Base-by-base conservation (phyloP, 1,140 invertebrate genomes). In the Papilio polyxenes region DNA sequence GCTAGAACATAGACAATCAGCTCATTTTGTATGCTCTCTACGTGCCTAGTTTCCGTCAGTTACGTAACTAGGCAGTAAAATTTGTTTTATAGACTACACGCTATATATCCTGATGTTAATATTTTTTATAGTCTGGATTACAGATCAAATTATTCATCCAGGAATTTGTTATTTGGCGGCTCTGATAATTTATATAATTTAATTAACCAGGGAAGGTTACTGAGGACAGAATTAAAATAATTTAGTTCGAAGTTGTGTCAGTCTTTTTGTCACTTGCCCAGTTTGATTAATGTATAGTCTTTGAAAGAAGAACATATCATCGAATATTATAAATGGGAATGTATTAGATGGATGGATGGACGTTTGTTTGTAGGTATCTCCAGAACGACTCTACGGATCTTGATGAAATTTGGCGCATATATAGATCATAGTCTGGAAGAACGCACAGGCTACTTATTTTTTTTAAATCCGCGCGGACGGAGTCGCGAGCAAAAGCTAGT, bases 21-120 rank as follows among this genome's bases (percentile, higher is more conserved):
- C 13, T 72, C 13, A 72, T 65, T 65, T 65, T 65, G 62, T 20
- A 65, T 31, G 62, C 65, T 72, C 6, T 72, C 65, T 40, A 8
- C 65, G 65, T 17, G 23, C 31, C 15, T 40, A 72, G 31, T 31
- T 72, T 37, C 23, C 65, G 65, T 72, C 31, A 72, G 65, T 72
- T 72, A 72, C 65, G 31, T 72, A 72, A 72, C 65, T 72, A 69
- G 31, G 23, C 65, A 69, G 37, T 69, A 69, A 69, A 65, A 65
- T 72, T 13, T 72, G 31, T 72, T 72, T 72, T 72, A 72, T 17
- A 40, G 31, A 15, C 23, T 13, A 13, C 65, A 40, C 31, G 31
- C 23, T 72, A 72, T 23, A 37, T 37, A 72, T 11, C 0, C 0
- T 11, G 23, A 5, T 65, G 20, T 23, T 65, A 65, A 3, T 23